These are phyloP conservation scores for Clunio marinus DNA, from an alignment of 2,888 invertebrate genomes.

Conservation along the genomic window DNA sequence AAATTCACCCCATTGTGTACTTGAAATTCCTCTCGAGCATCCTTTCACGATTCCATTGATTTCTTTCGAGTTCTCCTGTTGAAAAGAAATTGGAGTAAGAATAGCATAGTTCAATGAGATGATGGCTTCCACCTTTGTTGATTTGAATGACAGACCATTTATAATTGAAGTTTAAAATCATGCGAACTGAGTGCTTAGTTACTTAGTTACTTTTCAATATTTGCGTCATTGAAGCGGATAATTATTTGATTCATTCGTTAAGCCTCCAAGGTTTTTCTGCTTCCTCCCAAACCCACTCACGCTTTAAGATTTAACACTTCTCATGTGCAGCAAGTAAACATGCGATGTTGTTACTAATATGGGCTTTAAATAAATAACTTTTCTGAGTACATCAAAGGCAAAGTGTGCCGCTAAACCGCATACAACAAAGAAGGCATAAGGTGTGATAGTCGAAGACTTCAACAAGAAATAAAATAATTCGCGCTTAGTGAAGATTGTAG, in stretches of 20 bases:
- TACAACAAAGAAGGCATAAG: neutral
- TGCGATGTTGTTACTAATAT: neutral
- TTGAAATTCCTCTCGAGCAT: conserved; percentile 7
- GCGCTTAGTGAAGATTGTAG: too few species aligned
- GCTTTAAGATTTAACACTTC: neutral
- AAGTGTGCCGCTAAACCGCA: neutral
- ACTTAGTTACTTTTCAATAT: too few species aligned
- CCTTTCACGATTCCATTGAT: neutral
- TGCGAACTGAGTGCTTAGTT: too few species aligned
- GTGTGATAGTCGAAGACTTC: neutral
- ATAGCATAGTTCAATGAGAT: too few species aligned
- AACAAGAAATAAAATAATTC: too few species aligned
- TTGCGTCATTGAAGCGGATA: too few species aligned
- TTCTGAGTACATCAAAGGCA: conserved; percentile 7
- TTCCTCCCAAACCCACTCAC: neutral
- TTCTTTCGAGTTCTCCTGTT: too few species aligned
- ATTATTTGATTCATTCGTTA: too few species aligned
- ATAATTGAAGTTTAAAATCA: too few species aligned
- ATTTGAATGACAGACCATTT: too few species aligned
- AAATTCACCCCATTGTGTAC: neutral
- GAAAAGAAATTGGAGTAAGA: too few species aligned
- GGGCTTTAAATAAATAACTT: neutral
- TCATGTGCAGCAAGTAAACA: neutral
- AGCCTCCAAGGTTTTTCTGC: neutral
- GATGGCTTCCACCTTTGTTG: too few species aligned